These are phyloP conservation scores for Willowsia nigromaculata DNA, from an alignment of 2,888 invertebrate species.

Conservation along the genomic window DNA sequence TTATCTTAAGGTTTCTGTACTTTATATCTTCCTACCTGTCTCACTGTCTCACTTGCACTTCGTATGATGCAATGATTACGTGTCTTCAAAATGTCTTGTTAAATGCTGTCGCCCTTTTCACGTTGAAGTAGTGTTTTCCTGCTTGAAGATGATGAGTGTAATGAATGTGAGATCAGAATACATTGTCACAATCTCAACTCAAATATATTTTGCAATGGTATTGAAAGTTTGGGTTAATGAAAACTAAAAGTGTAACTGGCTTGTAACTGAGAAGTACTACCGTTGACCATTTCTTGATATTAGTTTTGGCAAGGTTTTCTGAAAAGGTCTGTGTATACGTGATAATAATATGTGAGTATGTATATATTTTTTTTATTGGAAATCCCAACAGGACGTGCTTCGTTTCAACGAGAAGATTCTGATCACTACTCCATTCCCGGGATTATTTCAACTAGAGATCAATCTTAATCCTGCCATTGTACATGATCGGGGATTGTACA, in stretches of 20 bases:
- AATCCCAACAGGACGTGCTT: conserved; percentile 76
- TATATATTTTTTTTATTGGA: conserved; percentile 29
- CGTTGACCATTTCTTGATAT: no score
- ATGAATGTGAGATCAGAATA: no score
- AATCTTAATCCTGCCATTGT: conserved; percentile 78
- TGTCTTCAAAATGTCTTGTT: neutral
- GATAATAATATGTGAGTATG: no score
- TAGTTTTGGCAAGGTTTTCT: no score
- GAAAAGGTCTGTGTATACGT: no score
- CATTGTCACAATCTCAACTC: no score
- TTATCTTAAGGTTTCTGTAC: neutral
- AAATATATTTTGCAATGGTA: no score
- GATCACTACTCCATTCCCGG: conserved; percentile 78
- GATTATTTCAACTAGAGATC: conserved; percentile 78
- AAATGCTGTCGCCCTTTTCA: neutral
- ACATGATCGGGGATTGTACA: conserved; percentile 74
- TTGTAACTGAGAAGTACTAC: no score
- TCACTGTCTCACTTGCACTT: neutral
- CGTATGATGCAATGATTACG: neutral
- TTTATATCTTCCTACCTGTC: neutral
- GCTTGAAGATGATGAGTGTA: neutral
- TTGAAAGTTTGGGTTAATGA: no score
- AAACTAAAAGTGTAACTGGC: no score
- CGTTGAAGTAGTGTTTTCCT: neutral
- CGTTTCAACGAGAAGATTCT: conserved; percentile 78